Conservation (phyloP, 2,888 invertebrate species). For the Orthonevra nobilis region DNA sequence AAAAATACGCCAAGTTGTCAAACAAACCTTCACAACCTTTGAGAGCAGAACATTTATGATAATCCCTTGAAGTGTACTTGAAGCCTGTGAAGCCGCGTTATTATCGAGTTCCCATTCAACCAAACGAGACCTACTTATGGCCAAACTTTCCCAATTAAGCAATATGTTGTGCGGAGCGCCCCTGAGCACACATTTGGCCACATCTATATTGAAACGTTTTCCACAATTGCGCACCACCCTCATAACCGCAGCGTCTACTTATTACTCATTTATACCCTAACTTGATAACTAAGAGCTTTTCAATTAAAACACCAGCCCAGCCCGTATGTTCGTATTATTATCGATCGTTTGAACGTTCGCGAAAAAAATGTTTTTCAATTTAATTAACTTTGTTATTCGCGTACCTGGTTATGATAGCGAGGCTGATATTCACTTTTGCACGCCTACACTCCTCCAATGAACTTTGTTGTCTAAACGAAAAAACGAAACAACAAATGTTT, state of each 20-base stretch:
- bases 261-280: slow-evolving; percentile 29
- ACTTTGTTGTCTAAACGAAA: too few relatives aligned
- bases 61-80: too few relatives aligned
- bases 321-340: too few relatives aligned
- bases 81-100: too few relatives aligned
- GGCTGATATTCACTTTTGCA: neutral
- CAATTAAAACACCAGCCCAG: slow-evolving; percentile 30
- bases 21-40: too few relatives aligned
- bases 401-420: slow-evolving; percentile 11
- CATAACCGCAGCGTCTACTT: neutral
- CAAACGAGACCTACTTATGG: too few relatives aligned
- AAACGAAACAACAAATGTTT: neutral
- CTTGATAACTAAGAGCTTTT: slow-evolving; percentile 32
- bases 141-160: slow-evolving; percentile 20
- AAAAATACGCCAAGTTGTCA: too few relatives aligned
- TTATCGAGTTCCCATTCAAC: too few relatives aligned
- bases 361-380: slow-evolving; percentile 36
- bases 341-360: slow-evolving; percentile 20
- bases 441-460: too few relatives aligned
- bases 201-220: neutral
- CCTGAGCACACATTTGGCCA: too few relatives aligned
- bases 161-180: neutral
- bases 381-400: slow-evolving; percentile 28
- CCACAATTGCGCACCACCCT: neutral
- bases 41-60: too few relatives aligned